Percentiles rank a stretch among this genome's conserved stretches.
Evolutionary conservation across 2,797 vertebrate genomes (phyloP).

Genomic region (Melanotaenia nigrans): DNA sequence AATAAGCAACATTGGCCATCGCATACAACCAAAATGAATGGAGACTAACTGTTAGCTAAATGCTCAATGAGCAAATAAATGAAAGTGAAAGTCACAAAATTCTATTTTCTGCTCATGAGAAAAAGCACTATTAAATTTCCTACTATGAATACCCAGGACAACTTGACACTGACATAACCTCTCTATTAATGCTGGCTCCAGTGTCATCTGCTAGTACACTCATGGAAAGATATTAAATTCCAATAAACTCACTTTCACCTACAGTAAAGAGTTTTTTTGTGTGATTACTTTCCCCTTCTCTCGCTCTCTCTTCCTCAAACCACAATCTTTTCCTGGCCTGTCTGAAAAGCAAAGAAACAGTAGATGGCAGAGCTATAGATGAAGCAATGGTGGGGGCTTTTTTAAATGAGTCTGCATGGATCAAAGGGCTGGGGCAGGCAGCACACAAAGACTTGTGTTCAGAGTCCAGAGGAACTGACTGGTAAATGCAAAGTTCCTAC

Average conservation of each 20-base stretch:
- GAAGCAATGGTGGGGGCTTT: slow-evolving; percentile 50
- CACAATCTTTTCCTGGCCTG: slow-evolving; percentile 56
- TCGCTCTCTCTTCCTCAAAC: slow-evolving; percentile 6
- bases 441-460: slow-evolving; percentile 54
- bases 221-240: slow-evolving; percentile 12
- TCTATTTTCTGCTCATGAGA: neutral
- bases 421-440: slow-evolving; percentile 55
- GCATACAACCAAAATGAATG: too few species aligned
- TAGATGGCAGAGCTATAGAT: slow-evolving; percentile 45
- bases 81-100: too few species aligned
- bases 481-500: slow-evolving; percentile 66
- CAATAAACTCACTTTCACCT: neutral
- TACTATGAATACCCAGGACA: neutral
- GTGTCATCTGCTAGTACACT: slow-evolving; percentile 19
- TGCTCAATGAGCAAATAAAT: too few species aligned
- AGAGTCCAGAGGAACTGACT: slow-evolving; percentile 57
- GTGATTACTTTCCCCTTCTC: neutral
- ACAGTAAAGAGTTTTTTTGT: slow-evolving; percentile 1
- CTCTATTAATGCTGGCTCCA: neutral
- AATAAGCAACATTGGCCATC: too few species aligned
- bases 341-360: slow-evolving; percentile 49
- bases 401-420: slow-evolving; percentile 70
- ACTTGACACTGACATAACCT: neutral
- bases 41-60: too few species aligned
- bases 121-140: neutral